Base-by-base conservation (phyloP, 1,140 invertebrate genomes). In the Drosophila kikkawai region DNA sequence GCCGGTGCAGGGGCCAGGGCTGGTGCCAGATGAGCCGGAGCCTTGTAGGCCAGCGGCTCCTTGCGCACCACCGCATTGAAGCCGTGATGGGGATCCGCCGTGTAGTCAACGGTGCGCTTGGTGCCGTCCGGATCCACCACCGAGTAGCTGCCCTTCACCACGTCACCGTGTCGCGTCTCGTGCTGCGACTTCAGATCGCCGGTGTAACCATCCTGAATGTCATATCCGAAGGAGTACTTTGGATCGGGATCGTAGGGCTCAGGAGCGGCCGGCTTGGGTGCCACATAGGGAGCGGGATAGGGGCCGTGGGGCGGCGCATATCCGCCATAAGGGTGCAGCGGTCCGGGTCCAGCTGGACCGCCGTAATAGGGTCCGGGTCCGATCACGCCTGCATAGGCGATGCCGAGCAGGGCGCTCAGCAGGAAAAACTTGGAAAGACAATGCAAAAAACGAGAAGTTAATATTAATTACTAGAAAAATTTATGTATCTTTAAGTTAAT, bases 71-170 rank as follows among this genome's bases (percentile, higher is more conserved):
- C 93, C 7, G 93, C 94, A 82, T 94, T 94, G 37, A 93, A 93
- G 51, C 93, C 92, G 60, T 93, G 79, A 56, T 93, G 92, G 3
- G 94, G 93, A 88, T 95, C 94, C 36, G 94, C 94, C 6, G 95
- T 95, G 91, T 96, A 96, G 76, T 95, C 95, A 1, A 96, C 95
- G 26, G 94, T 94, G 70, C 95, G 94, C 58, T 94, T 94, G 57
- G 94, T 94, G 60, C 95, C 95, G 82, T 96, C 95, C 1, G 95
- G 94, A 71, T 96, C 95, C 19, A 95, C 93, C 17, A 96, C 85
- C 3, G 94, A 95, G 91, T 95, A 95, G 37, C 94, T 94, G 41
- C 95, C 95, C 82, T 95, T 94, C 9, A 96, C 95, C 17, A 95
- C 94, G 82, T 96, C 95, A 12, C 95, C 95, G 57, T 93, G 93